A percentile compares a stretch with the other conserved stretches of the same genome.
These are phyloP conservation scores for Gallinago solitaria DNA, from an alignment of 2,797 vertebrate species.

Conservation along the genomic window DNA sequence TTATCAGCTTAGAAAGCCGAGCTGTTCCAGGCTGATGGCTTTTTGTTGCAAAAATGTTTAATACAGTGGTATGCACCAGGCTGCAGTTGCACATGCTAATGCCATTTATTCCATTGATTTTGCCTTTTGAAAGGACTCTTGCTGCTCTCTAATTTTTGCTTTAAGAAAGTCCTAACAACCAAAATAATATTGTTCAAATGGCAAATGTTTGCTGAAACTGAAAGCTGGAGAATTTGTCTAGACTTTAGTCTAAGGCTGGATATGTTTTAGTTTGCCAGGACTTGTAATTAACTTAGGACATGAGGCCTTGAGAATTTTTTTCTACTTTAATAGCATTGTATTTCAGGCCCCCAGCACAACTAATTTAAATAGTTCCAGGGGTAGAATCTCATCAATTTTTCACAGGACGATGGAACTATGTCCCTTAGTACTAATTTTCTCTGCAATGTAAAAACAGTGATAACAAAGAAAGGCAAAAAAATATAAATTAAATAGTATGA, in stretches of 20 bases:
- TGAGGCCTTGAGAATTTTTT: background rate
- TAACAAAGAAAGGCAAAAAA: background rate
- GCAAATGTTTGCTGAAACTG: conserved; percentile 1
- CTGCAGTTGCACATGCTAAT: background rate
- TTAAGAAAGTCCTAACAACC: background rate
- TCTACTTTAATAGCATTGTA: background rate
- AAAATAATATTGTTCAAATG: background rate
- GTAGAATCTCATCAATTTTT: background rate
- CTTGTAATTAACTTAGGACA: background rate
- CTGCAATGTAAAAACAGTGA: background rate
- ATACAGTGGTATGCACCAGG: background rate
- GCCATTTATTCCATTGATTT: background rate
- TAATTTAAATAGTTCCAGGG: background rate
- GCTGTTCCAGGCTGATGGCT: background rate
- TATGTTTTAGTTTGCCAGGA: background rate
- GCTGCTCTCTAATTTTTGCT: background rate
- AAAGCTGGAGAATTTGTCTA: background rate
- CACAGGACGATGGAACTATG: background rate
- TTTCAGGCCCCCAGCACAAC: background rate
- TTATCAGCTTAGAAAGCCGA: conserved; percentile 45
- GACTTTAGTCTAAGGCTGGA: background rate
- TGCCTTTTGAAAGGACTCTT: background rate
- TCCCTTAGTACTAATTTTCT: background rate
- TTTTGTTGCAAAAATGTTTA: conserved; percentile 31
- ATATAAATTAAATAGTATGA: background rate